Base-by-base conservation (phyloP, 2,113 vertebrate species). In the Prietella phreatophila region DNA sequence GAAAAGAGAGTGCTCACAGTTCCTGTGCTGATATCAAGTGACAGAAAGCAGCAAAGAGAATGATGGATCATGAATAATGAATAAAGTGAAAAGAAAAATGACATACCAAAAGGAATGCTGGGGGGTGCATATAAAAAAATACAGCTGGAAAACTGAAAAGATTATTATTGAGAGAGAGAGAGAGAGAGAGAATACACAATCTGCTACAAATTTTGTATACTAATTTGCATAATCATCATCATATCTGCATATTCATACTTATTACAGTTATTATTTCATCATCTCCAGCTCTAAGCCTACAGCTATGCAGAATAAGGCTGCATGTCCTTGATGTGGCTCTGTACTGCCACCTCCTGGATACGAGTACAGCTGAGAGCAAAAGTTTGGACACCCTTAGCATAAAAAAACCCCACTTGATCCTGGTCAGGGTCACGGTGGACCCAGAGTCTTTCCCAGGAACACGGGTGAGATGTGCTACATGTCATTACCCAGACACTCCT, bases 321-420 rank as follows among this genome's bases (percentile, higher is more conserved):
- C 20, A 9, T 39, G 20, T 36, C 80, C 25, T 0, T 14, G 30
- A 39, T 36, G 33, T 25, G 20, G 20, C 61, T 67, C 73, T 80
- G 73, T 84, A 36, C 61, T 85, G 75, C 83, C 87, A 79, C 75
- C 87, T 88, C 0, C 82, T 85, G 87, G 82, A 20, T 36, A 42
- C 47, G 20, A 78, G 2, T 33, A 36, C 39, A 30, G 56, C 20
- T 15, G 33, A 75, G 30, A 63, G 56, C n/a, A 78, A 76, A 75
- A 30, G 76, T 60, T 27, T 65, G 10, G 0, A 73, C 65, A 71
- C 78, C 27, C 50, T 30, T 27, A 63, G 22, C 5, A 25, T 10
- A 63, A 63, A 27, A 8, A 27, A 63, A 63, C 10, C 20, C 1
- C 7, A 20, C 33, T 39, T 7, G 39, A 9, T 20, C 33, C 69